These are phyloP conservation scores for Pituophis catenifer DNA, from an alignment of 2,113 vertebrate genomes.

Conservation along the genomic window DNA sequence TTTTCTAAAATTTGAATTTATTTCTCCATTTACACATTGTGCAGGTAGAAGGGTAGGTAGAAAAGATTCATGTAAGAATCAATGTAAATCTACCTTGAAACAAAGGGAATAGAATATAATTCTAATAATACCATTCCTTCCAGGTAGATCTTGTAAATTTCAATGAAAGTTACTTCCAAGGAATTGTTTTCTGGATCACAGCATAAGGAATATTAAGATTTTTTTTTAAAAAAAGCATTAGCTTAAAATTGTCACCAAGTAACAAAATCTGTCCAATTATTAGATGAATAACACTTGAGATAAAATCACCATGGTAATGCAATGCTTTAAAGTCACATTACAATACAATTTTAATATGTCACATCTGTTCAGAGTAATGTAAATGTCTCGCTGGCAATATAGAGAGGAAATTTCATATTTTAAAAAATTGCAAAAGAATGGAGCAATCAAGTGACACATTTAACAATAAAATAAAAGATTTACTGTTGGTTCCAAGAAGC, in stretches of 20 bases:
- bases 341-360: constrained; percentile 21
- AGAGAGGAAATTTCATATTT: constrained; percentile 26
- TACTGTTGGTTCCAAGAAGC: constrained; percentile 1
- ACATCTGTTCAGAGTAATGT: constrained; percentile 17
- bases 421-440: constrained; percentile 22
- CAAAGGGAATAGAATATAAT: neutral
- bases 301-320: neutral
- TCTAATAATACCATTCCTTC: neutral
- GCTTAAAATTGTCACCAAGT: neutral
- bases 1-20: constrained; percentile 47
- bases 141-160: neutral
- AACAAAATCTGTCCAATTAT: neutral
- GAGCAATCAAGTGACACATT: constrained; percentile 6
- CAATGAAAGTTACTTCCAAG: constrained; percentile 5
- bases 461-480: constrained; percentile 24
- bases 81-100: neutral
- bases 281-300: neutral
- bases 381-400: constrained; percentile 17
- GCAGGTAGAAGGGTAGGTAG: neutral
- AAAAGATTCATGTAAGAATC: constrained; percentile 17
- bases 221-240: neutral
- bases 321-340: constrained; percentile 24
- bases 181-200: constrained; percentile 3
- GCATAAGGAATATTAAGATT: neutral
- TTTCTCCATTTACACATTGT: constrained; percentile 7